Evolutionary conservation across 2,113 vertebrate species (phyloP).

Genomic region (Ailurus styani): DNA sequence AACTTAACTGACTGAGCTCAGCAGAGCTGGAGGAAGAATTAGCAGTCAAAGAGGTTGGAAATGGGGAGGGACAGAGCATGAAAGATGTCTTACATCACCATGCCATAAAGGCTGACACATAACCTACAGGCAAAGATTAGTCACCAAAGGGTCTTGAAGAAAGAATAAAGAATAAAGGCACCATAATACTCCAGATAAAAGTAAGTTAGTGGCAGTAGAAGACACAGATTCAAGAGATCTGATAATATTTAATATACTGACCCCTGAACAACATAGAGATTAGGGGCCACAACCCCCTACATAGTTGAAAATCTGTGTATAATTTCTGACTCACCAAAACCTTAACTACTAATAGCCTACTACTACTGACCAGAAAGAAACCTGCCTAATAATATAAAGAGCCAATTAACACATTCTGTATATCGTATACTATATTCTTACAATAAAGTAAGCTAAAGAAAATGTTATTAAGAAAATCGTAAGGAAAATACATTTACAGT

Average conservation of each 20-base stretch:
- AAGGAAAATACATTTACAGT: neutral
- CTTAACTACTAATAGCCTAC: neutral
- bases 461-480: neutral
- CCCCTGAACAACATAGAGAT: neutral
- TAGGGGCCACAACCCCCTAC: neutral
- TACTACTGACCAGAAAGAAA: neutral
- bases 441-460: neutral
- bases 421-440: neutral
- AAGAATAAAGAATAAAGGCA: constrained; percentile 19
- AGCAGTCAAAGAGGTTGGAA: neutral
- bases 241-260: neutral
- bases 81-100: neutral
- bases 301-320: neutral
- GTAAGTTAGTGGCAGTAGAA: neutral
- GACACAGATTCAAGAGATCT: neutral
- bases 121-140: neutral
- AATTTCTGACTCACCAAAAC: neutral
- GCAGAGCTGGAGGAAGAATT: neutral
- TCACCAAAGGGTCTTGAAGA: constrained; percentile 19
- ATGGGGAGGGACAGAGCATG: neutral
- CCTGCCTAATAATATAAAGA: neutral
- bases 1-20: neutral
- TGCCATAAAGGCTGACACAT: constrained; percentile 27
- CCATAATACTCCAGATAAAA: neutral
- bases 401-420: neutral